Evolutionary conservation across 2,888 invertebrate genomes (phyloP).

Genomic region (Volucella inanis): DNA sequence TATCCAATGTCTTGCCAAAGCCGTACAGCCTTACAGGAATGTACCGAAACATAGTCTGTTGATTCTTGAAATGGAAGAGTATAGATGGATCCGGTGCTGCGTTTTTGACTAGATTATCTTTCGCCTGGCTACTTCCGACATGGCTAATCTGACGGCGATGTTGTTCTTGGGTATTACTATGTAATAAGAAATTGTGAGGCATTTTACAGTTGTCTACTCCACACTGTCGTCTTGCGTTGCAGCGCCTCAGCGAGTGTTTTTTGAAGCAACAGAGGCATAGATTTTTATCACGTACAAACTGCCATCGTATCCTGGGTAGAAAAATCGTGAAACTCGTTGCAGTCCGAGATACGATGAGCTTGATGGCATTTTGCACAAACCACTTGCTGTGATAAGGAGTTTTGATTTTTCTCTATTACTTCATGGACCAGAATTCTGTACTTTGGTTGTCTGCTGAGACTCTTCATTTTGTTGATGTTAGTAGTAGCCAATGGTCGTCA

Average conservation of each 20-base stretch:
- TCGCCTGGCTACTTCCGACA: no score
- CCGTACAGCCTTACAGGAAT: slow-evolving; percentile 45
- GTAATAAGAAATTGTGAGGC: not conserved
- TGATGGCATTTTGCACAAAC: slow-evolving; percentile 20
- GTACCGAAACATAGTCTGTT: slow-evolving; percentile 36
- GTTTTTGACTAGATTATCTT: not conserved
- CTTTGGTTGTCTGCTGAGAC: not conserved
- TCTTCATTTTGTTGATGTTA: no score
- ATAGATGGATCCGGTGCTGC: slow-evolving; percentile 1
- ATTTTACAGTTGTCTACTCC: slow-evolving; percentile 3
- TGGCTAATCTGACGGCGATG: no score
- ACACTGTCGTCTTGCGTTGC: slow-evolving; percentile 37
- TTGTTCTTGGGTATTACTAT: not conserved
- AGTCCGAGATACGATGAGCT: slow-evolving; percentile 21
- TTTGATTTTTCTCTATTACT: not conserved
- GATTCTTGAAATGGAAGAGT: slow-evolving; percentile 28
- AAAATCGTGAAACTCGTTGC: slow-evolving; percentile 16
- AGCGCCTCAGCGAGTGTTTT: slow-evolving; percentile 43
- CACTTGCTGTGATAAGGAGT: not conserved
- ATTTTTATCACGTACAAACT: slow-evolving; percentile 27
- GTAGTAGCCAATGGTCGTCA: no score
- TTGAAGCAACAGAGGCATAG: slow-evolving; percentile 52
- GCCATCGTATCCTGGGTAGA: slow-evolving; percentile 10
- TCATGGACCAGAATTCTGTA: not conserved
- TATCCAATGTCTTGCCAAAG: slow-evolving; percentile 38